A percentile compares a stretch with the other conserved stretches of the same genome.
These are phyloP conservation scores for Odobenus rosmarus DNA, from an alignment of 2,113 vertebrate genomes.

Conservation along the genomic window DNA sequence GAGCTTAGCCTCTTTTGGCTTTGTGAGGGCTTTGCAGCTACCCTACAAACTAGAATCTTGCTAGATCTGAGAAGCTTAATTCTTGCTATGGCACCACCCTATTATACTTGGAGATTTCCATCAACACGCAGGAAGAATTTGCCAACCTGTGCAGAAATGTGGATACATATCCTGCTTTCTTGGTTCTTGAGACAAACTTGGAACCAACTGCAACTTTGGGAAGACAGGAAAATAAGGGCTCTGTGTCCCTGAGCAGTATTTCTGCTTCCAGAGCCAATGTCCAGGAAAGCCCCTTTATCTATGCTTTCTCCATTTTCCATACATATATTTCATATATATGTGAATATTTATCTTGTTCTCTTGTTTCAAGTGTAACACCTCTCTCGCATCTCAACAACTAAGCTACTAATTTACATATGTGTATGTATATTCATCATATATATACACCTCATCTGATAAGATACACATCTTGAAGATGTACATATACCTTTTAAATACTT, in stretches of 20 bases:
- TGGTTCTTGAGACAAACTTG: not conserved
- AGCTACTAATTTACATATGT: not conserved
- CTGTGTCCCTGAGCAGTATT: not conserved
- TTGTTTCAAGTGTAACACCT: not conserved
- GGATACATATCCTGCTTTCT: not conserved
- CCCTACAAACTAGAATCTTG: not conserved
- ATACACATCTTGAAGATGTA: not conserved
- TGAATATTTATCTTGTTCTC: not conserved
- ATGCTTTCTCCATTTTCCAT: constrained; percentile 4
- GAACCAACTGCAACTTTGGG: not conserved
- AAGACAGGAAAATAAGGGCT: not conserved
- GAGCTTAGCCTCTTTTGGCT: not conserved
- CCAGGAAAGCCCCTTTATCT: not conserved
- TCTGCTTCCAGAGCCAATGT: not conserved
- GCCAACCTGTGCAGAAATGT: not conserved
- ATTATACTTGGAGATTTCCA: not conserved
- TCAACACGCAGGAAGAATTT: not conserved
- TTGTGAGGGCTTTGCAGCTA: not conserved
- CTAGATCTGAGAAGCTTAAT: not conserved
- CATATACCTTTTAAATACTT: not conserved
- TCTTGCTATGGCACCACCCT: not conserved
- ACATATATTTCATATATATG: not conserved
- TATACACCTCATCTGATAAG: not conserved
- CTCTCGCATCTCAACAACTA: not conserved
- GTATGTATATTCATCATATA: not conserved